Base-by-base conservation (phyloP, 2,888 invertebrate genomes). In the Tortrix viridana region DNA sequence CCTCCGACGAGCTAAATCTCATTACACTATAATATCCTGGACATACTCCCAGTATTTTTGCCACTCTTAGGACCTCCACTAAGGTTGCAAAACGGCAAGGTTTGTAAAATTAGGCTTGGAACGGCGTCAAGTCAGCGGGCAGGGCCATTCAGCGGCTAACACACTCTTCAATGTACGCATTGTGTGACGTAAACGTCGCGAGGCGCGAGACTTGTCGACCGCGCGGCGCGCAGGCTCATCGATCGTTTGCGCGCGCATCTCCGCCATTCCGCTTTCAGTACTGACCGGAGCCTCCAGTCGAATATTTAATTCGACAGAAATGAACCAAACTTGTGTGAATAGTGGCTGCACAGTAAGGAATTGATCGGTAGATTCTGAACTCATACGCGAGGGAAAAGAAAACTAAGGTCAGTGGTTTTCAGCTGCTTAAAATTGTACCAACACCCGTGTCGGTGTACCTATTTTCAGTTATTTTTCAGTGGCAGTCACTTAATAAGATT, bases 171-270 rank as follows among this genome's bases (percentile, higher is more conserved):
- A 88, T 89, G 89, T 90, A 89, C 89, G 90, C 89, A 89, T 82
- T 79, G 80, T 80, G 84, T 90, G 90, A 90, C 89, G 90, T 89
- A 89, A 89, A 90, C 84, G 80, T 83, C 81, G 81, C 76, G 79
- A 79, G 80, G 81, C 80, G 77, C 81, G 82, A 80, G 82, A 80
- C 81, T 75, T 65, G 65, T 79, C 78, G 76, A 76, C 77, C 80
- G 79, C 80, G 82, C 80, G 83, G 85, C 89, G 80, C 80, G 90
- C 91, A 89, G 84, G 86, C 80, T 71, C 79, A 91, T 91, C 91
- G 91, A 91, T 91, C 86, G 86, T 44, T 9, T 88, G 90, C 91
- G 91, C 91, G 91, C 91, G 91, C 91, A 90, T 9, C 82, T 77
- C 74, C 77, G 77, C 83, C 86, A 83, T 86, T 81, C 86, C 80